Base-by-base conservation (phyloP, 2,888 invertebrate genomes). In the Dolomedes plantarius region DNA sequence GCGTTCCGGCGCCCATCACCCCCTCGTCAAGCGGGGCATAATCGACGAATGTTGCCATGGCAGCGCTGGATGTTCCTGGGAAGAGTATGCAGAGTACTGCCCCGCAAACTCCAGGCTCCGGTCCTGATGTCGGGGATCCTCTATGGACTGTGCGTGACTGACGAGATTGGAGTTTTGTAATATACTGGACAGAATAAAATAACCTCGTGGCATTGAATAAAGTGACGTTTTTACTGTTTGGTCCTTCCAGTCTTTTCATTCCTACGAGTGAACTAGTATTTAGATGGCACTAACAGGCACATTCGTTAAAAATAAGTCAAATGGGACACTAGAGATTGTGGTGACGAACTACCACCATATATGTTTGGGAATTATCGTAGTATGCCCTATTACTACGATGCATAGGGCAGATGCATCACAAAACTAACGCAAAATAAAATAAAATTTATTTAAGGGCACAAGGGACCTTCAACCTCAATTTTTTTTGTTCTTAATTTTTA, bases 71-170 rank as follows among this genome's bases (percentile, higher is more conserved):
- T 94, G 94, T 89, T 94, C 93, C 74, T 94, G 94, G 94, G 94
- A 94, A 89, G 94, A 94, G 90, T 94, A 94, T 89, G 94, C 94
- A 6, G 94, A 94, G 90, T 94, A 94, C 90, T 94, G 94, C 90
- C 94, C 94, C 2, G 93, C 93, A 32, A 94, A 94, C 89, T 93
- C 89, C 23, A 78, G 91, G 75, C 72, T 89, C 9, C 68, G 89
- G 50, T 73, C 76, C 16, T 89, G 77, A 81, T 69, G 69, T 13
- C 19, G 1, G 31, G 56, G 5, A 23, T 56, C 56, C 16, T 56
- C 19, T 23, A 56, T 23, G 56, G 23, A 19, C 11, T 67, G 32
- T 5, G 19, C 0, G 11, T 65, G 29, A n/a, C n/a, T n/a, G n/a
- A n/a, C n/a, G n/a, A n/a, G n/a, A n/a, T n/a, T 29, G 31, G n/a